Percentiles rank a stretch among this genome's conserved stretches.
These are phyloP conservation scores for Byasa hedistus DNA, from an alignment of 2,888 invertebrate genomes.

Conservation along the genomic window DNA sequence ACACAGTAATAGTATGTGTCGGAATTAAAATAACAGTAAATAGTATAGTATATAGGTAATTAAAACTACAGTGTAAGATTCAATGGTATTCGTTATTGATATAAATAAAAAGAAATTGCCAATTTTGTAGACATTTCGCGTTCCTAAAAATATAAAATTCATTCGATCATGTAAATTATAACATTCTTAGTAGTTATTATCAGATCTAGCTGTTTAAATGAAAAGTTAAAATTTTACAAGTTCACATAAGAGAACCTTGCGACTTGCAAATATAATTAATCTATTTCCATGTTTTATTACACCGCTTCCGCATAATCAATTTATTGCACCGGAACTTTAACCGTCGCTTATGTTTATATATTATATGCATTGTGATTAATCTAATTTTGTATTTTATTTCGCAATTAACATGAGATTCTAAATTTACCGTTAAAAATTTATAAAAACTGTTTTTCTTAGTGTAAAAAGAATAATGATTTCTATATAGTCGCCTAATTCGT, in stretches of 20 bases:
- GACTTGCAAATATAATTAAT: too few species aligned
- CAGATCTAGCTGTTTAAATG: background rate
- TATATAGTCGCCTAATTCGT: background rate
- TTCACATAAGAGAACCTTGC: too few species aligned
- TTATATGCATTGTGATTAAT: background rate
- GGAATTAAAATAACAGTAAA: too few species aligned
- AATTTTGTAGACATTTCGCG: too few species aligned
- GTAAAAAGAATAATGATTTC: background rate
- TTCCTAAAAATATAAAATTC: too few species aligned
- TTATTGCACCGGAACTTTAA: background rate
- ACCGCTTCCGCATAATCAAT: background rate
- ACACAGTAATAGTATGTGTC: too few species aligned
- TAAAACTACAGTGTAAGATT: too few species aligned
- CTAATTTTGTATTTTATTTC: background rate
- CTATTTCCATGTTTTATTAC: background rate
- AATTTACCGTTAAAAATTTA: background rate
- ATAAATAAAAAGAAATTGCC: too few species aligned
- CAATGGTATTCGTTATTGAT: too few species aligned
- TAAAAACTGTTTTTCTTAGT: background rate
- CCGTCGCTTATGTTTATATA: background rate
- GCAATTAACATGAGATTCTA: background rate
- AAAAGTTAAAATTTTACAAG: too few species aligned
- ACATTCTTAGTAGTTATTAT: background rate
- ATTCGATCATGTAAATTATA: too few species aligned
- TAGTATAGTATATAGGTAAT: too few species aligned